A percentile compares a stretch with the other conserved stretches of the same genome.
These are phyloP conservation scores for Trachemys scripta DNA, from an alignment of 2,113 vertebrate genomes.

Conservation along the genomic window DNA sequence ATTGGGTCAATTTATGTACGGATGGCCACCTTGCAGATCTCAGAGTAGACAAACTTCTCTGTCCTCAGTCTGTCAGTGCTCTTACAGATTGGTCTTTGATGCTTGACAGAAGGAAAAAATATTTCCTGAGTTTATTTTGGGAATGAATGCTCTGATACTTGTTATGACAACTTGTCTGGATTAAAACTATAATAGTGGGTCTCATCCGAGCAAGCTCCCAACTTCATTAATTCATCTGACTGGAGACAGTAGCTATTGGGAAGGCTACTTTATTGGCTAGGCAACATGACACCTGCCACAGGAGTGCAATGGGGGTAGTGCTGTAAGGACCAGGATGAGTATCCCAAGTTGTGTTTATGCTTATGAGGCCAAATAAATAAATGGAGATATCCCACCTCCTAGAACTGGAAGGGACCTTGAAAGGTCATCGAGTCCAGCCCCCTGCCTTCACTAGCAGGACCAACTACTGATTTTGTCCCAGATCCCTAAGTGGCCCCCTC, in stretches of 20 bases:
- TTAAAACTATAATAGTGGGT: no score
- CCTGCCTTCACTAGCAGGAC: no score
- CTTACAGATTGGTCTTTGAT: neutral
- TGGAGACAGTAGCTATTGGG: no score
- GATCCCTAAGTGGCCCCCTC: no score
- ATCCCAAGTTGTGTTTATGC: neutral
- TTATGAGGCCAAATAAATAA: neutral
- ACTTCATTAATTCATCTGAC: no score
- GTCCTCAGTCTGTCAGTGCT: neutral
- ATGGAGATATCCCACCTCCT: no score
- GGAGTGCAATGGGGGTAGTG: neutral
- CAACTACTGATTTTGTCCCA: no score
- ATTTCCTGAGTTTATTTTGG: neutral
- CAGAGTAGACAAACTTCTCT: neutral
- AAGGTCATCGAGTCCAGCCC: no score
- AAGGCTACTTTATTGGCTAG: neutral
- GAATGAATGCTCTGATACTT: neutral
- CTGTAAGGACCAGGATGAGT: neutral
- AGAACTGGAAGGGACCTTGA: no score
- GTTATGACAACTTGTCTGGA: neutral
- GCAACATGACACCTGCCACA: neutral
- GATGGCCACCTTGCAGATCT: neutral
- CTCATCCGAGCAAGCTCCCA: no score
- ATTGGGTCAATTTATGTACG: neutral
- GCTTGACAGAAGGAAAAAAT: neutral